A percentile compares a stretch with the other conserved stretches of the same genome.
phyloP scores from a whole-genome alignment of 1,140 invertebrate species.

The Papilio glaucus region DNA sequence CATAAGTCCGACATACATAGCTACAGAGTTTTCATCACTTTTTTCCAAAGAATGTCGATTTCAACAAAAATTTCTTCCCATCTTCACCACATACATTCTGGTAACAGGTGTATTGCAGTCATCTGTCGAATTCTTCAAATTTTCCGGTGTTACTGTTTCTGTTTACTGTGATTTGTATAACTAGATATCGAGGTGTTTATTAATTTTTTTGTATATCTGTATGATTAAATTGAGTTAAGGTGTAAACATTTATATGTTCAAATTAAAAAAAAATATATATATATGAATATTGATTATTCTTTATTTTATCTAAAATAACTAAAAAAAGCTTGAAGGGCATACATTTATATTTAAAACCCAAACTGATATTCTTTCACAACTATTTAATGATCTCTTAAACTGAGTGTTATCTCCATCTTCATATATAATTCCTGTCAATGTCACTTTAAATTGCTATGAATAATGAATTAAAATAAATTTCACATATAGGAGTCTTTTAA shows the following conservation, averaged over 20 bases:
- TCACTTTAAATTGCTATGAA: not conserved
- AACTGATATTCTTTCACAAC: not conserved
- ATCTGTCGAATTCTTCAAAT: no score
- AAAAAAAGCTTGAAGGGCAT: not conserved
- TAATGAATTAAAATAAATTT: not conserved
- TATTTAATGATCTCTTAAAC: not conserved
- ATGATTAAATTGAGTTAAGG: not conserved
- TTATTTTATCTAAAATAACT: not conserved
- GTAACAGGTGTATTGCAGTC: no score
- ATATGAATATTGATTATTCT: not conserved
- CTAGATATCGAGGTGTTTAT: no score
- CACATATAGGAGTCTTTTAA: not conserved
- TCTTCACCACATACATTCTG: no score
- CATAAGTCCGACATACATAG: no score
- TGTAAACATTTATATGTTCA: not conserved
- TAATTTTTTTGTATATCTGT: not conserved
- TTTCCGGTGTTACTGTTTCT: no score
- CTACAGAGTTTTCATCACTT: no score
- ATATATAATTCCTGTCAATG: not conserved
- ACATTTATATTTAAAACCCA: not conserved
- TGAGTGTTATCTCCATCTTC: not conserved
- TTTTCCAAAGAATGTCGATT: no score
- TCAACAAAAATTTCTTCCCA: no score
- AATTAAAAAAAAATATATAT: constrained; percentile 4
- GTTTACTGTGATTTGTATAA: no score